A percentile compares a stretch with the other conserved stretches of the same genome.
These are phyloP conservation scores for Patella caerulea DNA, from an alignment of 2,888 invertebrate species.

Conservation along the genomic window DNA sequence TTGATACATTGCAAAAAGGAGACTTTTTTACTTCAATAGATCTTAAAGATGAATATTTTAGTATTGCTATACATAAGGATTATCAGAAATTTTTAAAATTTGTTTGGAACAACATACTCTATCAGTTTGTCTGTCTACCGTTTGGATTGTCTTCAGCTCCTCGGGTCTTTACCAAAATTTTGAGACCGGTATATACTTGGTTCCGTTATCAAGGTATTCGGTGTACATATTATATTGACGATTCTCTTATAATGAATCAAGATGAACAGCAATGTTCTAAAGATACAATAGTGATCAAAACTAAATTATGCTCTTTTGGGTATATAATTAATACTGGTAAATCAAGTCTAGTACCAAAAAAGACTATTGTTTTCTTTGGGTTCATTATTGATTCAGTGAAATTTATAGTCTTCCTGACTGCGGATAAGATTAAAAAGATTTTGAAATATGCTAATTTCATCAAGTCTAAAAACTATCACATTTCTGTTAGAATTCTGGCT, in stretches of 20 bases:
- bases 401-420: background rate
- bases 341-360: background rate
- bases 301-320: conserved; percentile 20
- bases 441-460: background rate
- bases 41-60: background rate
- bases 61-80: conserved; percentile 12
- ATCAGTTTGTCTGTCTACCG: conserved; percentile 16
- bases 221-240: conserved; percentile 2
- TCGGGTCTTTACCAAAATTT: background rate
- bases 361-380: background rate
- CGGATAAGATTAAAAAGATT: background rate
- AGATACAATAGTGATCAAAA: background rate
- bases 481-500: background rate
- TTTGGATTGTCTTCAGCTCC: background rate
- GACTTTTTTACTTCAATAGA: background rate
- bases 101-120: conserved; percentile 18
- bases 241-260: background rate
- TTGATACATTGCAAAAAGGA: background rate
- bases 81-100: conserved; percentile 26
- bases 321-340: background rate
- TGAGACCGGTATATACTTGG: background rate
- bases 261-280: background rate
- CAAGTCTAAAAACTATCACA: background rate
- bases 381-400: background rate
- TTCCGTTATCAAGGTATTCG: conserved; percentile 14